Evolutionary conservation across 2,113 vertebrate genomes (phyloP), one percentile per base, ranked within the genome.

Genomic region (Crotophaga sulcirostris): DNA sequence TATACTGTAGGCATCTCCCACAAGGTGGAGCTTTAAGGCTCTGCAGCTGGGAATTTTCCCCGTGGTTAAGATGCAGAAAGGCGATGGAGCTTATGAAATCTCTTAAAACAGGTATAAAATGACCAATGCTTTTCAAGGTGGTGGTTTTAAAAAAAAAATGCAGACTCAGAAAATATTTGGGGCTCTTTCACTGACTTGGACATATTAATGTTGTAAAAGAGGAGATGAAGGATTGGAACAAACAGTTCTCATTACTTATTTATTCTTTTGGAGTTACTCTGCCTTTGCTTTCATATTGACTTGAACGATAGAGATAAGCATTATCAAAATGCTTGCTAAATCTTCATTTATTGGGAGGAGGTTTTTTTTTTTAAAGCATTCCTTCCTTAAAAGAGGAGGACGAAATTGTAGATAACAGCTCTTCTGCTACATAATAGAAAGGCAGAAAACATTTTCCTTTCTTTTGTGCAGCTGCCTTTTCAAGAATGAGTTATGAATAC

Each of bases 241-340:
- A 92, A 72, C 68, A 69, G 69, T 92, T 92, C 81, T 92, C 83
- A 81, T 95, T 92, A 94, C 7, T 95, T 94, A 95, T 90, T 97
- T 94, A 94, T 88, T 86, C 70, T 75, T 87, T 92, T 56, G 36
- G 60, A 89, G 84, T 84, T 75, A 78, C n/a, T 80, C 13, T 93
- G 85, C 95, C 38, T 77, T 74, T 81, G 56, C 66, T 89, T 95
- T 73, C 90, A 95, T 92, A 92, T 49, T 66, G 83, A 86, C 55
- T 87, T 84, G 63, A 68, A 89, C 89, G 69, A 66, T 7, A 58
- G 47, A 51, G 38, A 82, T 80, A 83, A 90, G 78, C 90, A 77
- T 85, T 77, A 77, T 49, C 31, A 86, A 80, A 93, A 84, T 55
- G 52, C 42, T 82, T 72, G n/a, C 76, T 84, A 90, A 73, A 25